Evolutionary conservation across 2,113 vertebrate species (phyloP), one percentile per base, ranked within the genome.

Genomic region (Rana temporaria): DNA sequence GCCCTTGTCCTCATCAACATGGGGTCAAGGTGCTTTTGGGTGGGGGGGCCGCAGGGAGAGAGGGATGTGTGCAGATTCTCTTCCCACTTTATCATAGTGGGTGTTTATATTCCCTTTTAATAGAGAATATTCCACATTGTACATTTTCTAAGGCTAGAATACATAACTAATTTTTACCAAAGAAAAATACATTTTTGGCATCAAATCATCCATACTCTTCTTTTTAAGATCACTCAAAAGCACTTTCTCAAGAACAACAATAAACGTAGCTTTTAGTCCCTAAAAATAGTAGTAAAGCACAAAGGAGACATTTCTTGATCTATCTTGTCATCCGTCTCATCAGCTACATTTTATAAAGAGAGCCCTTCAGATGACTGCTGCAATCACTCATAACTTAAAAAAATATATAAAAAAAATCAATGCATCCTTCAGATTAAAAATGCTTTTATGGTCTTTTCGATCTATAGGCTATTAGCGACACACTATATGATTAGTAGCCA

Each of bases 371-470:
- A 81, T 81, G 67, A 71, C 6, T 24, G 55, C 20, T 48, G 56
- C 78, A 81, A 81, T 81, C 78, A 79, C 42, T 11, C 63, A 68
- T 32, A 34, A 79, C 53, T 67, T 16, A 60, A n/a, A 71, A 80
- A n/a, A 71, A 80, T 71, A 70, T 16, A 60, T 15, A 71, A 80
- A n/a, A 71, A 80, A 81, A 70, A 81, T 81, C 78, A 71, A 81
- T 81, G 8, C 32, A 9, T 71, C 14, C 22, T 17, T 52, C 26
- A 63, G 56, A 71, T 71, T 69, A 20, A 71, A 30, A 72, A 32
- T 57, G 24, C 30, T 20, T 77, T 62, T 77, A 48, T 52, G 5
- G 34, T 19, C 26, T 30, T 30, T 30, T 30, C 26, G 26, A 30
- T 30, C 26, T 30, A 30, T 30, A 30, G 26, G 32, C 20, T 65